Percentiles rank a stretch among this genome's conserved stretches.
These are phyloP conservation scores for Drosophila anomalipes DNA, from an alignment of 2,888 invertebrate species.

Conservation along the genomic window DNA sequence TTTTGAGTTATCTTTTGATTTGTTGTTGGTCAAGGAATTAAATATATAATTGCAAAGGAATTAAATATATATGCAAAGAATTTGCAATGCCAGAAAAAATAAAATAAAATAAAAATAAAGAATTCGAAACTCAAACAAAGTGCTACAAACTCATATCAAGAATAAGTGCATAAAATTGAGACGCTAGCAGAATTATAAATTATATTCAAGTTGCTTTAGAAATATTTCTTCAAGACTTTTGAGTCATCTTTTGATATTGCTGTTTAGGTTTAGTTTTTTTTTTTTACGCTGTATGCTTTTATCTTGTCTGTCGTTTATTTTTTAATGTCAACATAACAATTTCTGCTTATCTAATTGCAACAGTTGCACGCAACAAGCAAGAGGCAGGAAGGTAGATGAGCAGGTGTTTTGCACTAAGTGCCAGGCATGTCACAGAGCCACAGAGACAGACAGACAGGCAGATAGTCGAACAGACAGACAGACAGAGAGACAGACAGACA, in stretches of 20 bases:
- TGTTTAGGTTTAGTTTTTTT: not conserved
- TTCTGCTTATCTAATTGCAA: conserved; percentile 81
- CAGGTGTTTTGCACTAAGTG: conserved; percentile 77
- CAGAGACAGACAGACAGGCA: conserved; percentile 6
- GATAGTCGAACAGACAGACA: not conserved
- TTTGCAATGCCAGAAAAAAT: not conserved
- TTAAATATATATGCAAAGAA: not conserved
- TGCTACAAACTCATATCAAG: not conserved
- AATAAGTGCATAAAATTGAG: not conserved
- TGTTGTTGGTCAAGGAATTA: not conserved
- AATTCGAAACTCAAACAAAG: not conserved
- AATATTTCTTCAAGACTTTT: not conserved
- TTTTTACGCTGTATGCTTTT: conserved; percentile 3
- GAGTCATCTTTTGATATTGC: not conserved
- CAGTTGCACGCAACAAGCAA: conserved; percentile 61
- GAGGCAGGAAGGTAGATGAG: conserved; percentile 56
- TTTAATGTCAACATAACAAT: conserved; percentile 79
- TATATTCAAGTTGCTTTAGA: not conserved
- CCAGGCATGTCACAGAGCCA: conserved; percentile 58
- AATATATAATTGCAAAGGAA: not conserved
- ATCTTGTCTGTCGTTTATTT: conserved; percentile 64
- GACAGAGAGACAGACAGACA: not conserved
- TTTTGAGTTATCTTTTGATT: not conserved
- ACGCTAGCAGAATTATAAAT: not conserved
- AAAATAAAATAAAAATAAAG: not conserved